Conservation (phyloP, 2,888 invertebrate species). For the Drosophila kuntzei region DNA sequence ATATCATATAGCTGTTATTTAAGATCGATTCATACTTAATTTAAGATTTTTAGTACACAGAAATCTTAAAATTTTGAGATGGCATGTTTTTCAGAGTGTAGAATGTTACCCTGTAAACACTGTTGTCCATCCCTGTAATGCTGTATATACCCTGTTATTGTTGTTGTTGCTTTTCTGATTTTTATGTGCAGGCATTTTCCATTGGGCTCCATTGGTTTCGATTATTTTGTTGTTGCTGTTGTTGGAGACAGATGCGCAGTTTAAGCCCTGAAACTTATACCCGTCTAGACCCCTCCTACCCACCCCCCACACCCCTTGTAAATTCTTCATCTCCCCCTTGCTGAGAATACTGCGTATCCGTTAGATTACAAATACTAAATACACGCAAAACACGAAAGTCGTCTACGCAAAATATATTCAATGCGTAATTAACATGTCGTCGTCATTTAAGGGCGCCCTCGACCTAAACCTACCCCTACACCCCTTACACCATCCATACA, state of each 20-base stretch:
- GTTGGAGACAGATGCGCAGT: slow-evolving; percentile 33
- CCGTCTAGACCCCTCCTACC: not conserved
- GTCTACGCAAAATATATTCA: slow-evolving; percentile 38
- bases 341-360: slow-evolving; percentile 38
- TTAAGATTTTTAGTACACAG: too few relatives aligned
- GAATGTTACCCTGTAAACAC: not conserved
- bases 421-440: slow-evolving; percentile 63
- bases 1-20: too few relatives aligned
- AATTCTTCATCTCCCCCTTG: not conserved
- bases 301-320: not conserved
- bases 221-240: not conserved
- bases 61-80: too few relatives aligned
- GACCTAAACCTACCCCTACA: not conserved
- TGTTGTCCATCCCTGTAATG: not conserved
- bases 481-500: not conserved
- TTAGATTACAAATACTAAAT: slow-evolving; percentile 14
- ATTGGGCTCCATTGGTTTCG: not conserved
- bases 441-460: slow-evolving; percentile 12
- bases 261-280: slow-evolving; percentile 34
- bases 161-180: not conserved
- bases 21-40: too few relatives aligned
- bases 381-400: slow-evolving; percentile 12
- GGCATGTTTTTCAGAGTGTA: too few relatives aligned
- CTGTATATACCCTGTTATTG: not conserved
- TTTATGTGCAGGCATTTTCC: slow-evolving; percentile 15